Percentiles rank a stretch among this genome's conserved stretches.
Evolutionary conservation across 2,888 invertebrate genomes (phyloP).

Genomic region (Pantelozetes paolii): DNA sequence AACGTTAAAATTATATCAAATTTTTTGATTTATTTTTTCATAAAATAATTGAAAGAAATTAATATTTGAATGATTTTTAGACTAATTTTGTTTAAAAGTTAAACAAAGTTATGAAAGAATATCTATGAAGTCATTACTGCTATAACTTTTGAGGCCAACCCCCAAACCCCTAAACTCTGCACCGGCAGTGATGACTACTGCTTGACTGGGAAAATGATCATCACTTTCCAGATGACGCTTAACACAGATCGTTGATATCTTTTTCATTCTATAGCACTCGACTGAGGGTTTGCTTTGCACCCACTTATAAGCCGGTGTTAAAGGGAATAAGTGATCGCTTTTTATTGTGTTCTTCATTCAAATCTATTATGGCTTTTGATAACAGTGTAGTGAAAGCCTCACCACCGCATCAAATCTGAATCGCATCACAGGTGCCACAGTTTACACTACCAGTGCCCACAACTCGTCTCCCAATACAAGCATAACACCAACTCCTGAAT

Average conservation of each 20-base stretch:
- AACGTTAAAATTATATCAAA: too few relatives aligned
- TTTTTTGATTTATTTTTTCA: too few relatives aligned
- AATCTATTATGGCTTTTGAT: not conserved
- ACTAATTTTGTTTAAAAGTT: too few relatives aligned
- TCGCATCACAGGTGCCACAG: conserved; percentile 24
- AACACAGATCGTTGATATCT: not conserved
- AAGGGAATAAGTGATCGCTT: not conserved
- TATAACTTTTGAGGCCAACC: conserved; percentile 20
- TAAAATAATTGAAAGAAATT: too few relatives aligned
- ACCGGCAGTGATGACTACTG: not conserved
- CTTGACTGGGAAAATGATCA: conserved; percentile 16
- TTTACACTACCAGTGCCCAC: not conserved
- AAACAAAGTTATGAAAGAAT: not conserved
- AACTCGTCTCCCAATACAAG: not conserved
- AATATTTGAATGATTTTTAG: too few relatives aligned
- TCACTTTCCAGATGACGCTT: conserved; percentile 25
- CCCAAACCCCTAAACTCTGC: not conserved
- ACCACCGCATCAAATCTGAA: conserved; percentile 26
- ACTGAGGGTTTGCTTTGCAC: not conserved
- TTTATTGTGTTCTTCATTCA: not conserved
- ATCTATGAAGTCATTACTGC: not conserved
- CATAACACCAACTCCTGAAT: too few relatives aligned
- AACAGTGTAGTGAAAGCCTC: not conserved
- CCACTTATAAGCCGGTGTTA: conserved; percentile 3
- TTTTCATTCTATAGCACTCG: not conserved